A percentile compares a stretch with the other conserved stretches of the same genome.
These are phyloP conservation scores for Chrysemys picta DNA, from an alignment of 2,113 vertebrate genomes.

Conservation along the genomic window DNA sequence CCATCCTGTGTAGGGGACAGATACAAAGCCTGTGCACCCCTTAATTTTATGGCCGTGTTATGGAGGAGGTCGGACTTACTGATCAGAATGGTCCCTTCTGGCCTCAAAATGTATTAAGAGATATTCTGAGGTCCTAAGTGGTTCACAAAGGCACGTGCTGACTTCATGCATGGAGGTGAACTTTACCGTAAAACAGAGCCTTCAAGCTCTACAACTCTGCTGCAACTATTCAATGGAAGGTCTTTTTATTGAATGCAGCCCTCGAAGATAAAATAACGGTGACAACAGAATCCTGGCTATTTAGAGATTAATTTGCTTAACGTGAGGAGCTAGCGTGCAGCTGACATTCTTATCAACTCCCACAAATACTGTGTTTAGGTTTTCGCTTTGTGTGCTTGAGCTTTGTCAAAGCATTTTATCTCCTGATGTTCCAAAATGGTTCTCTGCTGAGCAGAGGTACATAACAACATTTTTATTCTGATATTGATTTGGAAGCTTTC, in stretches of 20 bases:
- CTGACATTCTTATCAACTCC: neutral
- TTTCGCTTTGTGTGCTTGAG: neutral
- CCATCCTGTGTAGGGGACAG: neutral
- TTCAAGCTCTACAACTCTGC: neutral
- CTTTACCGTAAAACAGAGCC: neutral
- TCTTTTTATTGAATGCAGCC: neutral
- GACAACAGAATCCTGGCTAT: neutral
- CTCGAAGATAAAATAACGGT: neutral
- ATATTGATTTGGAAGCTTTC: neutral
- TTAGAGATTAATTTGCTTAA: neutral
- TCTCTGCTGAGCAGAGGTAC: neutral
- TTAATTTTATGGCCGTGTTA: rapidly evolving
- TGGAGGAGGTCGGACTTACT: neutral
- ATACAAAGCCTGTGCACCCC: neutral
- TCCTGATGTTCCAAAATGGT: neutral
- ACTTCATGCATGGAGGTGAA: neutral
- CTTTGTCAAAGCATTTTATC: neutral
- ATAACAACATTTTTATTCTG: neutral
- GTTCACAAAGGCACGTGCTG: neutral
- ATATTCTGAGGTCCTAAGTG: neutral
- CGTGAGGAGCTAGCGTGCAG: neutral
- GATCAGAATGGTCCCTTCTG: neutral
- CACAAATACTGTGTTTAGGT: neutral
- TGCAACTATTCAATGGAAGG: neutral
- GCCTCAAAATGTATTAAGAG: neutral